Conservation (phyloP, 1,140 invertebrate species). For the Cyclina sinensis region DNA sequence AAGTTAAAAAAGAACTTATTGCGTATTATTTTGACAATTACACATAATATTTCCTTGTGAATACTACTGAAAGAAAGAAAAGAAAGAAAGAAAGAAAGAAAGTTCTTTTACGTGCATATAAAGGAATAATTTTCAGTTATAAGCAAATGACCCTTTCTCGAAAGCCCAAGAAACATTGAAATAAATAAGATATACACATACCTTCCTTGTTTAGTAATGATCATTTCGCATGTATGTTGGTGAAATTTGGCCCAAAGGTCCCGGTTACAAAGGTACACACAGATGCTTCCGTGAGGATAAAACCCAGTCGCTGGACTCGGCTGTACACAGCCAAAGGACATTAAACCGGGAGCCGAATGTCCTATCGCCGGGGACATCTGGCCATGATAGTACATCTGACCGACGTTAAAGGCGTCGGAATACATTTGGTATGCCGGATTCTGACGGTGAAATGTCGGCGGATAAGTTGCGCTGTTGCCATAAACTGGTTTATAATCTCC, state of each 20-base stretch:
- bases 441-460: conserved; percentile 43
- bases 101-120: too few species aligned
- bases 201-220: conserved; percentile 99
- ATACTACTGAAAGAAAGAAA: too few species aligned
- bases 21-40: too few species aligned
- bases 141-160: too few species aligned
- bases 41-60: too few species aligned
- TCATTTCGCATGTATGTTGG: conserved; percentile 99
- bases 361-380: conserved; percentile 59
- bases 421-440: conserved; percentile 45
- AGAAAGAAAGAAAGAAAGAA: too few species aligned
- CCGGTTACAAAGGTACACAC: conserved; percentile 86
- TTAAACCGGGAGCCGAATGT: conserved; percentile 56
- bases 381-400: conserved; percentile 53
- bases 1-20: too few species aligned
- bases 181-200: too few species aligned
- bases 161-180: too few species aligned
- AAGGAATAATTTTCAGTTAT: too few species aligned
- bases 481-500: conserved; percentile 47
- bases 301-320: conserved; percentile 18
- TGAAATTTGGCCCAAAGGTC: conserved; percentile 99
- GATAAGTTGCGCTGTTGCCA: conserved; percentile 34
- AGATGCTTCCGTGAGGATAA: conserved; percentile 56
- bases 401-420: conserved; percentile 32
- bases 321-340: conserved; percentile 54